These are phyloP conservation scores for Botia almorhae DNA, from an alignment of 2,797 vertebrate species.

Conservation along the genomic window DNA sequence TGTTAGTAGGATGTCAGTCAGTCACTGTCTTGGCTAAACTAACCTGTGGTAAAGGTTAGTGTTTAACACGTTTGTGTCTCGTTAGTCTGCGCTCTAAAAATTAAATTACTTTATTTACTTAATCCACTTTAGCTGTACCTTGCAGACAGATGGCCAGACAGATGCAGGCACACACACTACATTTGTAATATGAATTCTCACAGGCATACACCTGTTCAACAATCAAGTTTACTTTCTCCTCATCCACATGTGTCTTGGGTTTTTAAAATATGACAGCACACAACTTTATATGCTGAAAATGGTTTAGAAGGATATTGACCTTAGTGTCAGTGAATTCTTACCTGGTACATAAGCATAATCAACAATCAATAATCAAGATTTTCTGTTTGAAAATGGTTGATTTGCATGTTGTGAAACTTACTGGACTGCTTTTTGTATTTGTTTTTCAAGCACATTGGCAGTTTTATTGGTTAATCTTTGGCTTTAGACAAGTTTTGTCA, in stretches of 20 bases:
- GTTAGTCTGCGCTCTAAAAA: conserved; percentile 16
- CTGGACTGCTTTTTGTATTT: conserved; percentile 54
- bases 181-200: background rate
- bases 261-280: conserved; percentile 13
- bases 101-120: conserved; percentile 23
- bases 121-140: background rate
- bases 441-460: conserved; percentile 53
- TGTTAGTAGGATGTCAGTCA: background rate
- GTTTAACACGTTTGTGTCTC: background rate
- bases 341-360: background rate
- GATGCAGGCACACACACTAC: background rate
- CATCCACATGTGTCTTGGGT: conserved; percentile 82
- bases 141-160: background rate
- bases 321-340: background rate
- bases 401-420: conserved; percentile 62
- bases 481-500: conserved; percentile 25
- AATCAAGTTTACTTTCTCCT: conserved; percentile 2
- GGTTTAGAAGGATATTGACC: conserved; percentile 16
- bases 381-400: conserved; percentile 32
- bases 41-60: conserved; percentile 15
- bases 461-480: conserved; percentile 41
- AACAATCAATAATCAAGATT: background rate
- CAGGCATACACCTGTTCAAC: background rate
- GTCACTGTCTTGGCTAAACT: background rate
- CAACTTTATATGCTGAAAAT: background rate